Evolutionary conservation across 23 tunicate genomes (phyloP).

Genomic region (Diplosoma virens): DNA sequence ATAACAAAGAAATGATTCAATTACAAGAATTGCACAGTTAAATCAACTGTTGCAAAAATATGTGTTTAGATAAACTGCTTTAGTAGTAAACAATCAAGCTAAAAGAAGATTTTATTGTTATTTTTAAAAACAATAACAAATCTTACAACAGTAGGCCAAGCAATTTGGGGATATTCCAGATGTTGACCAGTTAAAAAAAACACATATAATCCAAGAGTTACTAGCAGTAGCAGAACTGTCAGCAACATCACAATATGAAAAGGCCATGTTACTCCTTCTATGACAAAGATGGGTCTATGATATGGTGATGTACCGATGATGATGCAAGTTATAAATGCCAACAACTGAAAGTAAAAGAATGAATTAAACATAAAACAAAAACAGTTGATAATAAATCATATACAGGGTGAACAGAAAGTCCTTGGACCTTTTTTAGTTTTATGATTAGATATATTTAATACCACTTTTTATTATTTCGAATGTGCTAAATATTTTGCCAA

Average conservation of each 20-base stretch:
- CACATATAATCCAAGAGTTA: conserved; percentile 48
- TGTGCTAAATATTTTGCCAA: too few species aligned
- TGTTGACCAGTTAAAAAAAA: conserved; percentile 91
- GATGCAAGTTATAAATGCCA: conserved; percentile 45
- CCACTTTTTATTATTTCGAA: too few species aligned
- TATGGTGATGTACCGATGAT: conserved; percentile 88
- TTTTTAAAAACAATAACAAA: background rate
- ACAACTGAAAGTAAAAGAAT: conserved; percentile 27
- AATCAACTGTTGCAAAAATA: too few species aligned
- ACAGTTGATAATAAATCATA: too few species aligned
- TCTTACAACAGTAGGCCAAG: conserved; percentile 90
- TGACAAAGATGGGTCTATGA: conserved; percentile 70
- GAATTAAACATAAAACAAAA: too few species aligned
- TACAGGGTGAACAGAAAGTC: too few species aligned
- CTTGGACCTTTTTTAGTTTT: too few species aligned
- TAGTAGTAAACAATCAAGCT: too few species aligned
- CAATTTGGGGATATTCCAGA: conserved; percentile 50
- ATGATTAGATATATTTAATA: too few species aligned
- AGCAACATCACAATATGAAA: conserved; percentile 96
- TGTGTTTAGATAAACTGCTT: background rate
- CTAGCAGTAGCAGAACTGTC: conserved; percentile 45
- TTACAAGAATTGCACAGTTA: too few species aligned
- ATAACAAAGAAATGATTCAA: too few species aligned
- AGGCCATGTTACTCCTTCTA: conserved; percentile 89
- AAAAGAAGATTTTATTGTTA: background rate